A percentile compares a stretch with the other conserved stretches of the same genome.
These are phyloP conservation scores for Trematomus loennbergii DNA, from an alignment of 2,113 vertebrate genomes.

Conservation along the genomic window DNA sequence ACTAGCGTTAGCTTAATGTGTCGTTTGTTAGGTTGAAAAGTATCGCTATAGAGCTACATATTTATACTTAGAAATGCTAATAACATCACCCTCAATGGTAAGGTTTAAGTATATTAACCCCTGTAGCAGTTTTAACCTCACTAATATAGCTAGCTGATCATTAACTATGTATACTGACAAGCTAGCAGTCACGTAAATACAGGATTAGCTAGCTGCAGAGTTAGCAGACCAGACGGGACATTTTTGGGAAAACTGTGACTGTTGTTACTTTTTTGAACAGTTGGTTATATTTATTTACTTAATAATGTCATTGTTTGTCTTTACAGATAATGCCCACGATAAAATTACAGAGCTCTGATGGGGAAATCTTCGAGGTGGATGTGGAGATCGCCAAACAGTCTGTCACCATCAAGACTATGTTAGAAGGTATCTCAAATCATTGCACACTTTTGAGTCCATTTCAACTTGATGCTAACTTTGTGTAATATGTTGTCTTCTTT, in stretches of 20 bases:
- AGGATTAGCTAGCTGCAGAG: neutral
- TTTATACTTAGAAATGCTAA: neutral
- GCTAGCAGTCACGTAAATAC: neutral
- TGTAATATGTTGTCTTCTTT: neutral
- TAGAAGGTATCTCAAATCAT: conserved; percentile 89
- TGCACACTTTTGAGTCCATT: neutral
- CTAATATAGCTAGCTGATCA: neutral
- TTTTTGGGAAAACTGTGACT: no score
- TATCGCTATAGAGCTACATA: neutral
- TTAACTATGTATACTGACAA: neutral
- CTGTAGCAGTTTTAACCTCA: neutral
- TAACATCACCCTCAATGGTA: neutral
- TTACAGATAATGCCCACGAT: conserved; percentile 94
- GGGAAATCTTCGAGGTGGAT: conserved; percentile 99
- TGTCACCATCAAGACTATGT: conserved; percentile 99
- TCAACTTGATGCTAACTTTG: neutral
- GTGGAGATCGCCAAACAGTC: conserved; percentile 99
- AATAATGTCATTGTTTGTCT: neutral
- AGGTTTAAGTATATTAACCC: fast-evolving
- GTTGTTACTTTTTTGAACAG: no score
- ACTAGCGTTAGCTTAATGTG: neutral
- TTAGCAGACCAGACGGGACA: neutral
- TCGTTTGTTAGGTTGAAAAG: conserved; percentile 10
- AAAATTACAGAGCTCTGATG: conserved; percentile 99
- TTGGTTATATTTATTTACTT: neutral